These are phyloP conservation scores for Oryzias melastigma DNA, from an alignment of 2,113 vertebrate genomes.

Conservation along the genomic window DNA sequence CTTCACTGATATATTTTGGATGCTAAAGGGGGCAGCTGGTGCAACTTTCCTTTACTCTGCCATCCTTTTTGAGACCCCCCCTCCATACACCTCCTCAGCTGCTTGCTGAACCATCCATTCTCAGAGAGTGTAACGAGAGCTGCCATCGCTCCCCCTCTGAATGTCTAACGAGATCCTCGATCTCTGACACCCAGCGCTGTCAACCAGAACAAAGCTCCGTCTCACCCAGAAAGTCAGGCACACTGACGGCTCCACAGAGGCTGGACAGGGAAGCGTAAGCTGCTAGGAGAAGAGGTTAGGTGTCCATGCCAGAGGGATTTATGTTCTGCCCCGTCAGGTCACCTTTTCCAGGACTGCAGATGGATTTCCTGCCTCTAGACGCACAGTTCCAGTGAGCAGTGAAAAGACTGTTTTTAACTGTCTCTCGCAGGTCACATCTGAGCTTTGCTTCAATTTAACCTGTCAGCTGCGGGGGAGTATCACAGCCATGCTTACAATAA, in stretches of 20 bases:
- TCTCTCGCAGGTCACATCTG: constrained; percentile 44
- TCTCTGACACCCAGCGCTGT: constrained; percentile 66
- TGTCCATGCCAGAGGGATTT: constrained; percentile 56
- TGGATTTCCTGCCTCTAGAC: constrained; percentile 46
- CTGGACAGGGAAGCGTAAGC: constrained; percentile 39
- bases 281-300: constrained; percentile 29
- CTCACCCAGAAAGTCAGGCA: constrained; percentile 58
- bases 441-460: constrained; percentile 43
- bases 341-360: constrained; percentile 59
- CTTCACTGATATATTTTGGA: constrained; percentile 26
- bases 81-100: constrained; percentile 18
- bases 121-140: constrained; percentile 41
- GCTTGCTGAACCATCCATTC: constrained; percentile 46
- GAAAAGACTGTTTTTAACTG: constrained; percentile 55
- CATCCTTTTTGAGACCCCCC: constrained; percentile 41
- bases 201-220: constrained; percentile 68
- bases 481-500: neutral
- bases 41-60: constrained; percentile 36
- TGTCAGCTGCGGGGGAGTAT: constrained; percentile 29
- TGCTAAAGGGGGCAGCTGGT: constrained; percentile 39
- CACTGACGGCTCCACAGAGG: constrained; percentile 54
- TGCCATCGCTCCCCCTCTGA: constrained; percentile 48
- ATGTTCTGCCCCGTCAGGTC: constrained; percentile 57
- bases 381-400: constrained; percentile 34
- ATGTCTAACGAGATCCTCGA: constrained; percentile 66